Evolutionary conservation across 2,113 vertebrate species (phyloP).

Genomic region (Crotalus tigris): DNA sequence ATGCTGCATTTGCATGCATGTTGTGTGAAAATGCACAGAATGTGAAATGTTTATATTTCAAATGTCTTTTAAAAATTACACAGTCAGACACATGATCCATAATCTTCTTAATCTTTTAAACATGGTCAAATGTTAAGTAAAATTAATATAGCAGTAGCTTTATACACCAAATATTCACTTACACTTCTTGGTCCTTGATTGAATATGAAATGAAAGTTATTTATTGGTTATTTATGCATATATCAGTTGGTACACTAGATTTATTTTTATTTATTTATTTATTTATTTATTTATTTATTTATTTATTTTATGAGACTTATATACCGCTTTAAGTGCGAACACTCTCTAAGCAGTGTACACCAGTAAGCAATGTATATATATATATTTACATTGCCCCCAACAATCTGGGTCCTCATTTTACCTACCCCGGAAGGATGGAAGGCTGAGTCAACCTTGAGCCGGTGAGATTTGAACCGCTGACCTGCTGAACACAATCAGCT

Average conservation of each 20-base stretch:
- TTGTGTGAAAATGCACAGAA: conserved; percentile 39
- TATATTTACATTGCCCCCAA: too few relatives aligned
- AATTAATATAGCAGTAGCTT: conserved; percentile 66
- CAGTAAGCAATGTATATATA: too few relatives aligned
- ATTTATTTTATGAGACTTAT: too few relatives aligned
- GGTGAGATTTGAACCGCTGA: too few relatives aligned
- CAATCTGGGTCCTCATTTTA: too few relatives aligned
- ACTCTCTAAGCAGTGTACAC: too few relatives aligned
- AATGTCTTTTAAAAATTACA: conserved; percentile 69
- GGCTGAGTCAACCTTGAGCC: too few relatives aligned
- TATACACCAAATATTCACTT: conserved; percentile 58
- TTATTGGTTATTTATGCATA: conserved; percentile 58
- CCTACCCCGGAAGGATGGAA: too few relatives aligned
- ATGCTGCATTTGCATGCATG: conserved; percentile 64
- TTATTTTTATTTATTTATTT: too few relatives aligned
- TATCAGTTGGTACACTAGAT: conserved; percentile 37
- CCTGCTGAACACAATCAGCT: too few relatives aligned
- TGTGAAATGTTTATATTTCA: conserved; percentile 67
- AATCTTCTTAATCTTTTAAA: conserved; percentile 64
- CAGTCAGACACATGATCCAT: conserved; percentile 51
- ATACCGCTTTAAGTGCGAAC: too few relatives aligned
- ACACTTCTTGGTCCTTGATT: conserved; percentile 57
- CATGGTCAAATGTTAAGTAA: conserved; percentile 67
- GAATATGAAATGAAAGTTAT: conserved; percentile 52
- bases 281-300: too few relatives aligned